These are phyloP conservation scores for Amblyjoppa fuscipennis DNA, from an alignment of 2,888 invertebrate species.

Conservation along the genomic window DNA sequence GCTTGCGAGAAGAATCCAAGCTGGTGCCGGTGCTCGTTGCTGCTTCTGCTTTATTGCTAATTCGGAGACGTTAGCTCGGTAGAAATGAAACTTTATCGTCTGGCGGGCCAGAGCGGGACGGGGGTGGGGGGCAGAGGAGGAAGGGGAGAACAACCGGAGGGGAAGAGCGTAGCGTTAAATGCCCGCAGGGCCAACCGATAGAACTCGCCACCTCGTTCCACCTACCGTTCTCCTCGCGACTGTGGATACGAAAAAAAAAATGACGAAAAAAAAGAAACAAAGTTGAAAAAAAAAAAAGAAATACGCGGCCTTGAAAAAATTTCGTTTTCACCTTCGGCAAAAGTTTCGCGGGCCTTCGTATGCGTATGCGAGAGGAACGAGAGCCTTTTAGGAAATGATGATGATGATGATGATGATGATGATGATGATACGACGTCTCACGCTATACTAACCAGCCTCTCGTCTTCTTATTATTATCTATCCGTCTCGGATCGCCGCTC, in stretches of 20 bases:
- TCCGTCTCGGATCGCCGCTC: slow-evolving; percentile 11
- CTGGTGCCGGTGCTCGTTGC: slow-evolving; percentile 32
- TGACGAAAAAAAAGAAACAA: too few species aligned
- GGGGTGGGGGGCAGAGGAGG: not conserved
- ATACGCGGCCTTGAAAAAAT: slow-evolving; percentile 50
- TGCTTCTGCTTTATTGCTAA: slow-evolving; percentile 83
- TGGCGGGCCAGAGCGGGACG: slow-evolving; percentile 69
- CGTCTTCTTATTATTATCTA: slow-evolving; percentile 39
- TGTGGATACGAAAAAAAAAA: not conserved
- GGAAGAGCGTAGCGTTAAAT: slow-evolving; percentile 55
- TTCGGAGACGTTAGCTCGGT: slow-evolving; percentile 82
- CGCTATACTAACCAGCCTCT: slow-evolving; percentile 40
- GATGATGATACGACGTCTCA: slow-evolving; percentile 35
- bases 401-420: slow-evolving; percentile 10
- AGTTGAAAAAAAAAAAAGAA: not conserved
- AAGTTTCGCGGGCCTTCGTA: slow-evolving; percentile 20
- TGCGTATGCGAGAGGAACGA: slow-evolving; percentile 7
- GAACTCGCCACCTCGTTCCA: slow-evolving; percentile 66
- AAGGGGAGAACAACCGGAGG: not conserved
- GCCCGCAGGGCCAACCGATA: slow-evolving; percentile 55
- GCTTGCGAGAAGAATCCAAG: slow-evolving; percentile 48
- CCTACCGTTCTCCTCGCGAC: slow-evolving; percentile 17
- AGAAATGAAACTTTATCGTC: slow-evolving; percentile 83
- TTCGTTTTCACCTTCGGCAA: slow-evolving; percentile 51
- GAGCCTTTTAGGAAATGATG: slow-evolving; percentile 37